These are phyloP conservation scores for Phrixothrix hirtus DNA, from an alignment of 2,888 invertebrate genomes.

Conservation along the genomic window DNA sequence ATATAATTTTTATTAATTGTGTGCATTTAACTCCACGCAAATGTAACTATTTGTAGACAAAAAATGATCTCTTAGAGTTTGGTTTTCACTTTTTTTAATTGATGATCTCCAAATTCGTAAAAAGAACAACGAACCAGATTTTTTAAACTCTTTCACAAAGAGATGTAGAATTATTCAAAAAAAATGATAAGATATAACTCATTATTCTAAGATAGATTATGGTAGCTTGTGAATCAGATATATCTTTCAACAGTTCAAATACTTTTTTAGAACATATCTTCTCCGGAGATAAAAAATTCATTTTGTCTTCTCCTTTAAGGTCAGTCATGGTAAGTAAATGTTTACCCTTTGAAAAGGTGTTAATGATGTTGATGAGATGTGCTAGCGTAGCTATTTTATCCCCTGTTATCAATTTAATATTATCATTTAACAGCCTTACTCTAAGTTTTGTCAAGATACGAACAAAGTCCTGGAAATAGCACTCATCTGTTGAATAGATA, in stretches of 20 bases:
- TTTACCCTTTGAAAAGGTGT: constrained; percentile 16
- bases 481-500: constrained; percentile 25
- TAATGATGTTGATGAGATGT: constrained; percentile 10
- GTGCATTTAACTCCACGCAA: constrained; percentile 1
- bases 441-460: not conserved
- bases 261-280: constrained; percentile 26
- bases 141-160: not conserved
- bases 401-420: constrained; percentile 16
- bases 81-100: too few relatives aligned
- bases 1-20: not conserved
- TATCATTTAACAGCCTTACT: constrained; percentile 6
- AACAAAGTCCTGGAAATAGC: constrained; percentile 3
- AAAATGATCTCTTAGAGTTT: too few relatives aligned
- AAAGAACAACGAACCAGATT: constrained; percentile 4
- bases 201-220: constrained; percentile 3
- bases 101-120: not conserved
- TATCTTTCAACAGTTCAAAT: constrained; percentile 9
- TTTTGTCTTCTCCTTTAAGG: constrained; percentile 28
- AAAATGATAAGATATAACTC: not conserved
- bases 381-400: constrained; percentile 8
- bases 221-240: constrained; percentile 11
- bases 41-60: too few relatives aligned
- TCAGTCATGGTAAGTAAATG: constrained; percentile 19
- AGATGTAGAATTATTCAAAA: not conserved
- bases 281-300: constrained; percentile 27